phyloP scores from a whole-genome alignment of 2,888 invertebrate species.

The Diachrysia chrysitis region DNA sequence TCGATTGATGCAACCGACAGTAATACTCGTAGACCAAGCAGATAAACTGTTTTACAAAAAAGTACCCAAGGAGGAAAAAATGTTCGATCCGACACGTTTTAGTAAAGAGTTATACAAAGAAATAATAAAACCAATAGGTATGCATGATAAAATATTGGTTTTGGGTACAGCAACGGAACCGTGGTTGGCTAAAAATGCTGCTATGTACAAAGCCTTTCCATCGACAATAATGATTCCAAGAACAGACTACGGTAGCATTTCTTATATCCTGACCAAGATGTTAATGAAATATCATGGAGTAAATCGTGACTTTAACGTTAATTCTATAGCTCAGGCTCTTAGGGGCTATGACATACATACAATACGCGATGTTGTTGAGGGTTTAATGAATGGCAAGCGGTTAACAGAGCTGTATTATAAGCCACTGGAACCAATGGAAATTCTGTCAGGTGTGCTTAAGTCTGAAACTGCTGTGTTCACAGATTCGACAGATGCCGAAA shows the following conservation, averaged over 20 bases:
- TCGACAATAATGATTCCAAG: conserved; percentile 87
- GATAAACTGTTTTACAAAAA: conserved; percentile 92
- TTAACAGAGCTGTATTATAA: conserved; percentile 85
- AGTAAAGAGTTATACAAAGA: conserved; percentile 91
- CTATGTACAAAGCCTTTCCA: conserved; percentile 89
- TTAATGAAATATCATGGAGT: conserved; percentile 90
- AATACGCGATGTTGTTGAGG: conserved; percentile 81
- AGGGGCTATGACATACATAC: conserved; percentile 87
- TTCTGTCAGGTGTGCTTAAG: conserved; percentile 82
- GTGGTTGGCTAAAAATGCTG: conserved; percentile 87
- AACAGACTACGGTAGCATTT: conserved; percentile 90
- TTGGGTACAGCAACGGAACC: conserved; percentile 92
- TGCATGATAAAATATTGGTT: conserved; percentile 91
- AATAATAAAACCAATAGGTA: conserved; percentile 91
- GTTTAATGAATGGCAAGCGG: conserved; percentile 83
- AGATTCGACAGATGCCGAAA: conserved; percentile 79
- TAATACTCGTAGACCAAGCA: conserved; percentile 91
- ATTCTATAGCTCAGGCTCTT: conserved; percentile 87
- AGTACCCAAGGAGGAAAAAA: conserved; percentile 90
- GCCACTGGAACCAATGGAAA: conserved; percentile 87
- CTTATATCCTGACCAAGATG: conserved; percentile 85
- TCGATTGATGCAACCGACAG: conserved; percentile 91
- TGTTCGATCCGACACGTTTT: conserved; percentile 91
- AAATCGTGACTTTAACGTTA: conserved; percentile 89
- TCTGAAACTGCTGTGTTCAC: conserved; percentile 71